Conservation (phyloP, 2,113 vertebrate genomes). For the Sander lucioperca region DNA sequence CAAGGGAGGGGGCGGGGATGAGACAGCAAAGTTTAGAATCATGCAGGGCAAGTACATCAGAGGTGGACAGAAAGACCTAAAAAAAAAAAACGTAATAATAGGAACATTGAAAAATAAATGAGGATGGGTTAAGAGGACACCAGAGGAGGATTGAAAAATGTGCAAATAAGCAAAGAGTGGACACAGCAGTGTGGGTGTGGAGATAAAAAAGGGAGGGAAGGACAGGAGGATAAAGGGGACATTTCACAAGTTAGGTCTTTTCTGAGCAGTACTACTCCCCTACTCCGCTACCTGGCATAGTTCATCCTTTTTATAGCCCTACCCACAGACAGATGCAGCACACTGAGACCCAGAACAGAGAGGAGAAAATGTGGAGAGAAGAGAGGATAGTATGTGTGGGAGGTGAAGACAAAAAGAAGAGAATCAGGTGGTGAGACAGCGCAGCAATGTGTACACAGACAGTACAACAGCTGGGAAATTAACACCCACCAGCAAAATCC, state of each 20-base stretch:
- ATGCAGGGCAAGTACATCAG: background rate
- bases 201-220: background rate
- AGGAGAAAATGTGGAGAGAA: background rate
- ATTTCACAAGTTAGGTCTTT: constrained; percentile 16
- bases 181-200: constrained; percentile 4
- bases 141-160: background rate
- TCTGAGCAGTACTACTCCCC: constrained; percentile 18
- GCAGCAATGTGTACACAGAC: constrained; percentile 35
- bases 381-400: constrained; percentile 22
- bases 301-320: constrained; percentile 51
- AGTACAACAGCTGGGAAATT: constrained; percentile 38
- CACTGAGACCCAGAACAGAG: constrained; percentile 16
- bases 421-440: constrained; percentile 11
- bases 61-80: background rate
- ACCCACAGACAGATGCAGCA: constrained; percentile 25
- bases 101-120: background rate
- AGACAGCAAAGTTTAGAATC: constrained; percentile 4
- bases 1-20: background rate
- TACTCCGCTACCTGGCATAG: constrained; percentile 29
- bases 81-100: background rate
- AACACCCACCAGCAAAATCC: constrained; percentile 15
- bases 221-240: background rate
- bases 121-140: background rate
- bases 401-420: constrained; percentile 21
- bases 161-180: constrained; percentile 4